These are phyloP conservation scores for Lytechinus pictus DNA, from an alignment of 35 echinoderm and acorn worm genomes.

Conservation along the genomic window DNA sequence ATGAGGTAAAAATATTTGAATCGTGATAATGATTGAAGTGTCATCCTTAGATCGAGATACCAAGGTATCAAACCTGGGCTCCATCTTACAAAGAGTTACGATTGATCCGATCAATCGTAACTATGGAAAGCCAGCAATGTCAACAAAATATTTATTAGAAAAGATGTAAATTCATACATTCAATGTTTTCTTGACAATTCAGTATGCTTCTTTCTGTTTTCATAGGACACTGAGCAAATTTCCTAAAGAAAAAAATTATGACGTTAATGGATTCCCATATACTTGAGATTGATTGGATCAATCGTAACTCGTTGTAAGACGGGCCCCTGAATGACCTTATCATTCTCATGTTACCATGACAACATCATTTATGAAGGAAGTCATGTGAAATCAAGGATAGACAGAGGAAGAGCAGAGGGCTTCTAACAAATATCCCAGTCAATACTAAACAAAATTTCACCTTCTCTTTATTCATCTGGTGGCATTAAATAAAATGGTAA, in stretches of 20 bases:
- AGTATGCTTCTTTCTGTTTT: no score
- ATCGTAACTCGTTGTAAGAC: no score
- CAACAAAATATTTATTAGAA: no score
- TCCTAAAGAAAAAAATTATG: no score
- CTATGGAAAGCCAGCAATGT: no score
- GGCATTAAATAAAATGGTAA: not conserved
- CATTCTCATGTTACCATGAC: not conserved
- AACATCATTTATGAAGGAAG: not conserved
- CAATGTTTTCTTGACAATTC: no score
- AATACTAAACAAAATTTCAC: not conserved
- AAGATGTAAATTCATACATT: no score
- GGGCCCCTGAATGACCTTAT: not conserved
- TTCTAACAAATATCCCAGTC: not conserved
- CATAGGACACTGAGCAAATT: no score
- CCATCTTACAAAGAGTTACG: no score
- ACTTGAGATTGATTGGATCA: no score
- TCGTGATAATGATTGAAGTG: not conserved
- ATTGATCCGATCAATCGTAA: no score
- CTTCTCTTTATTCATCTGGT: not conserved
- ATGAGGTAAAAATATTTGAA: not conserved
- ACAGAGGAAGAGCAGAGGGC: not conserved
- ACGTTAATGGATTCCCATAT: no score
- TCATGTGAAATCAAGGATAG: not conserved
- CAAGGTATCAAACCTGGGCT: not conserved
- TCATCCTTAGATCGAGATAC: not conserved